Evolutionary conservation across 2,113 vertebrate genomes (phyloP).

Genomic region (Odobenus rosmarus): DNA sequence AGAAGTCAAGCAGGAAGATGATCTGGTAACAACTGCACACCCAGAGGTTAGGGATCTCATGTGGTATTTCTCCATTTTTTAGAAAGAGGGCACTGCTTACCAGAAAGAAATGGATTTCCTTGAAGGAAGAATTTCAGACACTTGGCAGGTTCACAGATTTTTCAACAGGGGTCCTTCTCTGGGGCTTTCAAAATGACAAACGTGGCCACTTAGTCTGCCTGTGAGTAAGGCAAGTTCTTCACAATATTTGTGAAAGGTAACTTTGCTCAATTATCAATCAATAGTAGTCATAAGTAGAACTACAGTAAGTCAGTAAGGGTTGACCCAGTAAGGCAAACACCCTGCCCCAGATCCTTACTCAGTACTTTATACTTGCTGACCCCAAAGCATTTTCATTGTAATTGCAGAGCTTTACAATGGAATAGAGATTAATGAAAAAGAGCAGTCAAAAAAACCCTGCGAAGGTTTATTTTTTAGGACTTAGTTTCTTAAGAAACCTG

Average conservation of each 20-base stretch:
- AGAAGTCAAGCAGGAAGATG: conserved; percentile 33
- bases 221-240: conserved; percentile 5
- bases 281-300: conserved; percentile 23
- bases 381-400: conserved; percentile 11
- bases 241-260: not conserved
- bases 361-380: not conserved
- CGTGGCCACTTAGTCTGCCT: not conserved
- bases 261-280: not conserved
- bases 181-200: not conserved
- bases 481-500: conserved; percentile 33
- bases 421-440: conserved; percentile 21
- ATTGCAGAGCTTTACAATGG: not conserved
- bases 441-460: not conserved
- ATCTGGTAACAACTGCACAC: not conserved
- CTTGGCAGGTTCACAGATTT: not conserved
- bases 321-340: conserved; percentile 43
- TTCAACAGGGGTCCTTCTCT: not conserved
- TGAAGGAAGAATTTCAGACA: conserved; percentile 33
- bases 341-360: not conserved
- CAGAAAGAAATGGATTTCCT: conserved; percentile 41
- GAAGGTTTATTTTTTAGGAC: conserved; percentile 16
- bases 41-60: not conserved
- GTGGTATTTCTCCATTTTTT: conserved; percentile 67
- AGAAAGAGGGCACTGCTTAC: conserved; percentile 77
- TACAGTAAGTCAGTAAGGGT: conserved; percentile 16